Percentiles rank a stretch among this genome's conserved stretches.
Evolutionary conservation across 2,797 vertebrate species (phyloP).

Genomic region (Limosa lapponica): DNA sequence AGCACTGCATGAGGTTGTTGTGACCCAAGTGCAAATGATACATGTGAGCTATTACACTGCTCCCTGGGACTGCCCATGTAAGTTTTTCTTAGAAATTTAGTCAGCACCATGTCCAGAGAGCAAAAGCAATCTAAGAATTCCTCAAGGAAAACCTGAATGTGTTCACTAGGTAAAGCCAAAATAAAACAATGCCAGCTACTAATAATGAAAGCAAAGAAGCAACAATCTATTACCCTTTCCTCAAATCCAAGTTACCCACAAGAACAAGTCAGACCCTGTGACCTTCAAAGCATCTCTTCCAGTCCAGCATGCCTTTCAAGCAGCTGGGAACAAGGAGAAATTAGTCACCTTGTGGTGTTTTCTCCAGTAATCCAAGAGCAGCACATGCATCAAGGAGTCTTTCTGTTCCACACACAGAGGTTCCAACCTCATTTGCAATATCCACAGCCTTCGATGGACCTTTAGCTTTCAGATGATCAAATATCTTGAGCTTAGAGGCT

Average conservation of each 20-base stretch:
- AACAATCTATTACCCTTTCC: background rate
- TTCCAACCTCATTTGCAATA: slow-evolving; percentile 76
- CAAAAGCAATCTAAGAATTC: background rate
- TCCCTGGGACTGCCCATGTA: background rate
- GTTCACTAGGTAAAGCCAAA: background rate
- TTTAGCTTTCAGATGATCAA: slow-evolving; percentile 83
- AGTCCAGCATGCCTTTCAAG: background rate
- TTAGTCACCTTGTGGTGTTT: slow-evolving; percentile 60
- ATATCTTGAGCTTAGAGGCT: slow-evolving; percentile 87
- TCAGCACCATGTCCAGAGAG: background rate
- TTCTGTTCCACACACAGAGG: slow-evolving; percentile 80
- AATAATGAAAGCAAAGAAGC: background rate
- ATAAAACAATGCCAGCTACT: background rate
- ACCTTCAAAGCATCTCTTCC: background rate
- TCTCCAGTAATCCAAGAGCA: slow-evolving; percentile 84
- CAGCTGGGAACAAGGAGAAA: background rate
- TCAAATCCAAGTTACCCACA: background rate
- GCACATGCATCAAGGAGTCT: slow-evolving; percentile 87
- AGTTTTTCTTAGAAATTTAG: background rate
- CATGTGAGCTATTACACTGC: background rate
- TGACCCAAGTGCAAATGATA: background rate
- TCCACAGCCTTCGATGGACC: slow-evolving; percentile 74
- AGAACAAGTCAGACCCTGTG: background rate
- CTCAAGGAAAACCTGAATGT: background rate
- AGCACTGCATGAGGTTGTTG: background rate